These are phyloP conservation scores for Gorsachius goisagi DNA, from an alignment of 2,113 vertebrate genomes.

Conservation along the genomic window DNA sequence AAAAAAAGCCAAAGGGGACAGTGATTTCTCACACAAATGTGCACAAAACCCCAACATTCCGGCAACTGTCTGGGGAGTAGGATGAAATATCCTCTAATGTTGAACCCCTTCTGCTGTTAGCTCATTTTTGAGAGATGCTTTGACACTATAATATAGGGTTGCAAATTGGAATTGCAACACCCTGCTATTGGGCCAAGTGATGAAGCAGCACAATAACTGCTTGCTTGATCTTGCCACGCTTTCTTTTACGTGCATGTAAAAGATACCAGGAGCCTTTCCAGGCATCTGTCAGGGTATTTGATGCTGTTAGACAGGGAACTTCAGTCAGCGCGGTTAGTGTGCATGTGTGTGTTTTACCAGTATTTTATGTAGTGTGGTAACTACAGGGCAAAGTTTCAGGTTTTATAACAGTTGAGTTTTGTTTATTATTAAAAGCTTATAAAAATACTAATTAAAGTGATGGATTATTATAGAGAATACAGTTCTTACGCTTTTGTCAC, in stretches of 20 bases:
- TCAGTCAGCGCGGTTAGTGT: neutral
- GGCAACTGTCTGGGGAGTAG: neutral
- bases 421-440: slow-evolving; percentile 32
- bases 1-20: neutral
- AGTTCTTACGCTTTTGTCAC: slow-evolving; percentile 54
- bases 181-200: slow-evolving; percentile 46
- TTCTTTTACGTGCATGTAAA: slow-evolving; percentile 24
- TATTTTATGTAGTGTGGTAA: neutral
- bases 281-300: slow-evolving; percentile 29
- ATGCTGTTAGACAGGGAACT: neutral
- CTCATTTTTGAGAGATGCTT: slow-evolving; percentile 7
- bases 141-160: slow-evolving; percentile 52
- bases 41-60: neutral
- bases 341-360: neutral
- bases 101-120: slow-evolving; percentile 32
- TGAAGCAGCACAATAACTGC: slow-evolving; percentile 34
- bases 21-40: neutral
- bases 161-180: slow-evolving; percentile 59
- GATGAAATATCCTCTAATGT: slow-evolving; percentile 47
- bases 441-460: slow-evolving; percentile 38
- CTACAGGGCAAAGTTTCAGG: slow-evolving; percentile 2
- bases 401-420: slow-evolving; percentile 48
- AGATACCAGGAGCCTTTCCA: slow-evolving; percentile 23
- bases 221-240: slow-evolving; percentile 40
- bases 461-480: slow-evolving; percentile 31